These are phyloP conservation scores for Zalophus californianus DNA, from an alignment of 2,797 vertebrate genomes.

Conservation along the genomic window DNA sequence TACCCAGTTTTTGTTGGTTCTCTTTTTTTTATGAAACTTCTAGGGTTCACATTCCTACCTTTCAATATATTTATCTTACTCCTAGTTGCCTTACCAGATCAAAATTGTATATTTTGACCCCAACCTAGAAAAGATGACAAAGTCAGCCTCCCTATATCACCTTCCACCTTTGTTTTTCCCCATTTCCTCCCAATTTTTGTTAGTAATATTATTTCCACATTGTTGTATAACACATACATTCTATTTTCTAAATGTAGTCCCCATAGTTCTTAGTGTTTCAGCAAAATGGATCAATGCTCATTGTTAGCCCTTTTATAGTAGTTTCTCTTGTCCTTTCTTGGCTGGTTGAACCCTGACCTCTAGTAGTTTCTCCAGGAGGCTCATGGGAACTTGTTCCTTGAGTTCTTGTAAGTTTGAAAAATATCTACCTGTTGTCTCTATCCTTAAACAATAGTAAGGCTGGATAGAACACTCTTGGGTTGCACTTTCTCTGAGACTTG, in stretches of 20 bases:
- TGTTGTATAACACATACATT: not conserved
- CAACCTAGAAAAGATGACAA: not conserved
- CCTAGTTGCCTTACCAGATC: not conserved
- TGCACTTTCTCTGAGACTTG: not conserved
- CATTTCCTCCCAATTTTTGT: not conserved
- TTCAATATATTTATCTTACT: not conserved
- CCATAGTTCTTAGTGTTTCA: not conserved
- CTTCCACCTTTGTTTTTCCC: not conserved
- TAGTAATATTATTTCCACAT: not conserved
- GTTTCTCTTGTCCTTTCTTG: not conserved
- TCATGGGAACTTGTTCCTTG: not conserved
- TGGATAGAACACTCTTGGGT: not conserved
- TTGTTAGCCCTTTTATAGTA: not conserved
- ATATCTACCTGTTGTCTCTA: not conserved
- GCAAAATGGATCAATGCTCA: not conserved
- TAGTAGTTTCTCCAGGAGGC: not conserved
- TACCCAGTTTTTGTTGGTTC: not conserved
- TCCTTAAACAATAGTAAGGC: not conserved
- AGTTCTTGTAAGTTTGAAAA: not conserved
- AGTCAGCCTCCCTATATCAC: not conserved
- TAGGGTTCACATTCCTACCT: not conserved
- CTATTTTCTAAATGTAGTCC: not conserved
- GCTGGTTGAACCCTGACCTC: not conserved
- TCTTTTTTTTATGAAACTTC: not conserved
- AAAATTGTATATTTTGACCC: not conserved